A percentile compares a stretch with the other conserved stretches of the same genome.
These are phyloP conservation scores for Elgaria multicarinata DNA, from an alignment of 2,113 vertebrate species.

Conservation along the genomic window DNA sequence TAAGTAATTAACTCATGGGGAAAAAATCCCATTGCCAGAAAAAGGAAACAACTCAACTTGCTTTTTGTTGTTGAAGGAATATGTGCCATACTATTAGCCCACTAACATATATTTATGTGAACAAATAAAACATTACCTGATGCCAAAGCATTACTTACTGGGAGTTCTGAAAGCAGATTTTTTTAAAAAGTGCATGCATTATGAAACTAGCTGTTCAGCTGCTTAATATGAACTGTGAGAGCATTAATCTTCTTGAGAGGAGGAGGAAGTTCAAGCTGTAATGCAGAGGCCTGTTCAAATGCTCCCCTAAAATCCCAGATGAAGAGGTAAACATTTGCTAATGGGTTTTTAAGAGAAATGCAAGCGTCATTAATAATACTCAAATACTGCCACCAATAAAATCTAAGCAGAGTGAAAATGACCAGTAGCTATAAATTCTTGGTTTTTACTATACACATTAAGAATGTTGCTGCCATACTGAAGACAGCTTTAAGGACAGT, in stretches of 20 bases:
- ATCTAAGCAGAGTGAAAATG: background rate
- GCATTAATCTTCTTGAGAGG: conserved; percentile 37
- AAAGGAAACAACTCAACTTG: background rate
- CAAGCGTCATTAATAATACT: conserved; percentile 8
- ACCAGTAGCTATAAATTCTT: background rate
- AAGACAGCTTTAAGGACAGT: background rate
- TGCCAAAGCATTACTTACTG: background rate
- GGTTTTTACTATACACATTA: background rate
- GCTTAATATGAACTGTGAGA: conserved; percentile 49
- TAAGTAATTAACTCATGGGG: background rate
- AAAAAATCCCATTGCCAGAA: background rate
- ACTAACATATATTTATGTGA: background rate
- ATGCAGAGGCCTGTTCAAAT: conserved; percentile 52
- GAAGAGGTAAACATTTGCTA: conserved; percentile 23
- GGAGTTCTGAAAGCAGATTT: conserved; percentile 48
- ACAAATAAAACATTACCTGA: background rate
- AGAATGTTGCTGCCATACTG: background rate
- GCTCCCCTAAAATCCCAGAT: conserved; percentile 20
- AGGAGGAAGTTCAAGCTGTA: conserved; percentile 52
- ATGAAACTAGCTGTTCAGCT: conserved; percentile 53
- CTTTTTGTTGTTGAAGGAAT: background rate
- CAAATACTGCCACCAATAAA: conserved; percentile 6
- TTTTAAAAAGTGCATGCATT: conserved; percentile 47
- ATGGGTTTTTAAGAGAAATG: conserved; percentile 21
- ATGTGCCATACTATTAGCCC: background rate